phyloP scores from a whole-genome alignment of 2,888 invertebrate genomes.

The Drosophila engyochracea region DNA sequence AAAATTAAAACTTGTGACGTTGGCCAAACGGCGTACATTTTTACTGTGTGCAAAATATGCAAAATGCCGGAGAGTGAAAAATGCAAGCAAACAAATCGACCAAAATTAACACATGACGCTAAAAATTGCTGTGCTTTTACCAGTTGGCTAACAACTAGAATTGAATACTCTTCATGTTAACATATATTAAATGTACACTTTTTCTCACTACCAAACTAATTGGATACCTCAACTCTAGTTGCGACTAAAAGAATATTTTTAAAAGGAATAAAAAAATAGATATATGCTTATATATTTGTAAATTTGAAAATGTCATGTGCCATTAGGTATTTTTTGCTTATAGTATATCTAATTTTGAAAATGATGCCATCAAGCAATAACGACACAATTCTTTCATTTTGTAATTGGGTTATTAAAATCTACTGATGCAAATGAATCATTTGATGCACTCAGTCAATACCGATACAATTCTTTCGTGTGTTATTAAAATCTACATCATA shows the following conservation, averaged over 20 bases:
- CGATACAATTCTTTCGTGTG: neutral
- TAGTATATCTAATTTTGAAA: neutral
- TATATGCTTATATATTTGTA: neutral
- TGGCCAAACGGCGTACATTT: conserved; percentile 24
- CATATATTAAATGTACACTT: neutral
- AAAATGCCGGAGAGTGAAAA: conserved; percentile 24
- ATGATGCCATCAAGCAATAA: neutral
- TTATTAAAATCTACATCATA: neutral
- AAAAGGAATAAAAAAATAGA: neutral
- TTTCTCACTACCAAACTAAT: neutral
- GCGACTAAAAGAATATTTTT: neutral
- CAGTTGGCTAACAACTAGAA: neutral
- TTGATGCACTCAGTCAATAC: neutral
- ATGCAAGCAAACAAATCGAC: conserved; percentile 35
- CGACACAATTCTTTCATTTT: neutral
- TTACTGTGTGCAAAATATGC: conserved; percentile 20
- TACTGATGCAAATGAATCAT: too few species aligned
- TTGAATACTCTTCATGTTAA: conserved; percentile 5
- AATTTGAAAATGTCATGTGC: neutral
- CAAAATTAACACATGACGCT: conserved; percentile 21
- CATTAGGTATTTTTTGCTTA: neutral
- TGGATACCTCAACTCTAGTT: neutral
- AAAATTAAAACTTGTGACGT: conserved; percentile 25
- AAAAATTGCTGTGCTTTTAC: conserved; percentile 2
- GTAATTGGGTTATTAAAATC: neutral